Percentiles rank a stretch among this genome's conserved stretches.
phyloP scores from a whole-genome alignment of 2,113 vertebrate species.

The Asarcornis scutulata region DNA sequence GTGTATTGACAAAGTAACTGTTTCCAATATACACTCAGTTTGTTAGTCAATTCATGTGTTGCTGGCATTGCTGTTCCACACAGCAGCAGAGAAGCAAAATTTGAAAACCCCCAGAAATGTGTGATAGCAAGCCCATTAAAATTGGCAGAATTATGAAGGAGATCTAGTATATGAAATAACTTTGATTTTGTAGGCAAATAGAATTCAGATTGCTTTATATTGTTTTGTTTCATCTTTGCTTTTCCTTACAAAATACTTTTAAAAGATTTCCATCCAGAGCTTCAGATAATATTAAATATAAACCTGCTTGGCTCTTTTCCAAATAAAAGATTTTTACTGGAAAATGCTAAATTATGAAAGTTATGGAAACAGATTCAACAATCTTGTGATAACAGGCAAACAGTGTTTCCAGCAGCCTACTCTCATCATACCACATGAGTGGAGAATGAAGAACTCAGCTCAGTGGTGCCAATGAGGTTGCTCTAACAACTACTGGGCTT shows the following conservation, averaged over 20 bases:
- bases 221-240: neutral
- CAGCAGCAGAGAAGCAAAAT: neutral
- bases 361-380: neutral
- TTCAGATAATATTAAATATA: neutral
- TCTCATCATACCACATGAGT: neutral
- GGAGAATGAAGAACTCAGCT: neutral
- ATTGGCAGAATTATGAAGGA: neutral
- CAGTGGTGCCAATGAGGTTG: neutral
- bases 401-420: neutral
- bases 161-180: neutral
- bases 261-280: neutral
- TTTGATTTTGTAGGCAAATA: neutral
- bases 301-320: neutral
- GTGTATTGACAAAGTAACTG: constrained; percentile 8
- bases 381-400: neutral
- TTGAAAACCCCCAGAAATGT: neutral
- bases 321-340: neutral
- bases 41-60: constrained; percentile 49
- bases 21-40: constrained; percentile 3
- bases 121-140: neutral
- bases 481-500: neutral
- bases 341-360: neutral
- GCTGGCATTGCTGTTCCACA: neutral
- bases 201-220: neutral
- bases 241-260: neutral